These are phyloP conservation scores for Globodera rostochiensis DNA, from an alignment of 1,140 invertebrate species.

Conservation along the genomic window DNA sequence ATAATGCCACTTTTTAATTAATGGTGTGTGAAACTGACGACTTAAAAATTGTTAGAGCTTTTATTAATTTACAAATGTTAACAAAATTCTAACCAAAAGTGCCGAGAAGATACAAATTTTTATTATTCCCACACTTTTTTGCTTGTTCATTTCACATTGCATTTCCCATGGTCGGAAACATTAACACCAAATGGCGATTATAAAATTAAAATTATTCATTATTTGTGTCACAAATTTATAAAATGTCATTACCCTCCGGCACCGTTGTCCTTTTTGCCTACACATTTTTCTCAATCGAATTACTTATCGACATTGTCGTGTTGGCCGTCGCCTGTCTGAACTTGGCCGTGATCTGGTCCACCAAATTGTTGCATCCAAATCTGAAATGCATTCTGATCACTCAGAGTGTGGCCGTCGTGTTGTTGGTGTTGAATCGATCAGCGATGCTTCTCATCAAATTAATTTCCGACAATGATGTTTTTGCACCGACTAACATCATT, in stretches of 20 bases:
- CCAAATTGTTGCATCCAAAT: background rate
- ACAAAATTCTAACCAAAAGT: too few species aligned
- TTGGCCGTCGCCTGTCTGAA: background rate
- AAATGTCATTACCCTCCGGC: background rate
- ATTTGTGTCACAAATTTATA: too few species aligned
- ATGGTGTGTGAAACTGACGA: too few species aligned
- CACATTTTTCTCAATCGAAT: background rate
- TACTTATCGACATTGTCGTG: background rate
- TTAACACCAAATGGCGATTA: too few species aligned
- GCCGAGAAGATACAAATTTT: too few species aligned
- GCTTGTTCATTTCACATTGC: too few species aligned
- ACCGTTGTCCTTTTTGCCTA: background rate
- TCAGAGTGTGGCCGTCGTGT: background rate
- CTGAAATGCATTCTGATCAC: background rate
- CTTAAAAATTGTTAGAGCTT: too few species aligned
- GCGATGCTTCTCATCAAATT: background rate
- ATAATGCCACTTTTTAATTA: too few species aligned
- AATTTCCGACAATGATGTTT: background rate
- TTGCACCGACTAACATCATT: background rate
- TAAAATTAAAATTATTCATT: too few species aligned
- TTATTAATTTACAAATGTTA: too few species aligned
- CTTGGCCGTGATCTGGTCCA: background rate
- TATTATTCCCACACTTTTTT: too few species aligned
- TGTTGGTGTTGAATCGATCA: background rate
- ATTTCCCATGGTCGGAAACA: too few species aligned